Base-by-base conservation (phyloP, 2,888 invertebrate species). In the Orthonychiurus folsomi region DNA sequence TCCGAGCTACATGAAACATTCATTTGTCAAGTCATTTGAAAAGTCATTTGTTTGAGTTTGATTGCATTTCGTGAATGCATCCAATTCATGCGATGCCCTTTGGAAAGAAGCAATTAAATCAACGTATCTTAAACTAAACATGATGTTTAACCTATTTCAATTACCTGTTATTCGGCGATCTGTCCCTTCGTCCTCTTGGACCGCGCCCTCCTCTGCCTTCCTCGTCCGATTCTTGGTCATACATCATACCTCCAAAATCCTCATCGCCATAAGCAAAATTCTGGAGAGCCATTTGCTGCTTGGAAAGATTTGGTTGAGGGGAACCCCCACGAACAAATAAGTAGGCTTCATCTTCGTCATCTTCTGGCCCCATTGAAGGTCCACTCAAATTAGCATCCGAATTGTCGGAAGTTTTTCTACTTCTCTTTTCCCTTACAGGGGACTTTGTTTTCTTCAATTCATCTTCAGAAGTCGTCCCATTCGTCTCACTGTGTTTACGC, bases 351-450 rank as follows among this genome's bases (percentile, higher is more conserved):
- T 59, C 50, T 20, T 37, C 25, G 26, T 37, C 56, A 21, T 21
- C 57, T 28, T n/a, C 57, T 15, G 24, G 52, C 23, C n/a, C 18
- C n/a, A 37, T 55, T 47, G 20, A 37, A 48, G 3, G 3, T 20
- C 50, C 56, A 28, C 56, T 52, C 24, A 56, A 62, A n/a, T n/a
- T n/a, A n/a, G n/a, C n/a, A 3, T 28, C 55, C 2, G 47, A 15
- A 20, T 56, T 59, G 2, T 26, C 50, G 15, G 60, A 59, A 59
- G 61, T 59, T 48, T 50, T 54, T 87, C 88, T 89, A 89, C 74
- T 84, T 86, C 73, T 89, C 88, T 75, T 89, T 86, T 75, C 83
- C 80, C 66, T 83, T n/a, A 28, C 25, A 12, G 1, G 50, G 3
- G 9, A 18, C 27, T n/a, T 23, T 15, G 12, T 62, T 59, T 61